Percentiles rank a stretch among this genome's conserved stretches.
Conservation (phyloP, 1,140 invertebrate species). For the Atta cephalotes region DNA sequence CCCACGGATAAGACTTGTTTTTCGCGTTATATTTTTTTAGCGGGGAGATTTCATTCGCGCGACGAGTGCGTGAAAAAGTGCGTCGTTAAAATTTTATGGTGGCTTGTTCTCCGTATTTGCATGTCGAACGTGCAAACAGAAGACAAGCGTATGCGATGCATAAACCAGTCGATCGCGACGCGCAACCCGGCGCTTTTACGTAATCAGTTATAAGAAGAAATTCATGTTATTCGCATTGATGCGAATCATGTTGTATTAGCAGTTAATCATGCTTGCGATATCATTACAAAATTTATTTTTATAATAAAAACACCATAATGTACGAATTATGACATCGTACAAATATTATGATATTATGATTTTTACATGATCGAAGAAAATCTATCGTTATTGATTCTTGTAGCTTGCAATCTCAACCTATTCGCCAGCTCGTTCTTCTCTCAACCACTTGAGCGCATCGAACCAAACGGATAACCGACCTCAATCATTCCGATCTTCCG, state of each 20-base stretch:
- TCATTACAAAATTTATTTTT: background rate
- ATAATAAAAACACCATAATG: background rate
- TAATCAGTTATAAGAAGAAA: slow-evolving; percentile 14
- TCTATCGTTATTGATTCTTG: slow-evolving; percentile 16
- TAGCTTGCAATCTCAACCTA: background rate
- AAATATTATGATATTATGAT: background rate
- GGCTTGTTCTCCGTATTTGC: background rate
- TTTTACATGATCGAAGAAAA: background rate
- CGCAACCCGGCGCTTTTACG: background rate
- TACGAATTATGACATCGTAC: background rate
- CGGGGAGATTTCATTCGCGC: background rate
- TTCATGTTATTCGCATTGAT: background rate
- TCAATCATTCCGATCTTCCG: slow-evolving; percentile 5
- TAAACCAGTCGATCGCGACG: slow-evolving; percentile 22
- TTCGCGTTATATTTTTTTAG: background rate
- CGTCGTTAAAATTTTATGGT: slow-evolving; percentile 46
- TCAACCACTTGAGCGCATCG: background rate
- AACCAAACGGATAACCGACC: slow-evolving; percentile 29
- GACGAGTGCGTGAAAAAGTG: slow-evolving; percentile 36
- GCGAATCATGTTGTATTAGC: background rate
- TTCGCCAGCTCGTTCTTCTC: background rate
- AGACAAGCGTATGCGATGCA: background rate
- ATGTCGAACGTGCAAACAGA: slow-evolving; percentile 1
- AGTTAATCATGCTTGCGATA: too few relatives aligned
- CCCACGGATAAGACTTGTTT: slow-evolving; percentile 26